Evolutionary conservation across 2,888 invertebrate genomes (phyloP), one percentile per base, ranked within the genome.

Genomic region (Ornithoptera priamus): DNA sequence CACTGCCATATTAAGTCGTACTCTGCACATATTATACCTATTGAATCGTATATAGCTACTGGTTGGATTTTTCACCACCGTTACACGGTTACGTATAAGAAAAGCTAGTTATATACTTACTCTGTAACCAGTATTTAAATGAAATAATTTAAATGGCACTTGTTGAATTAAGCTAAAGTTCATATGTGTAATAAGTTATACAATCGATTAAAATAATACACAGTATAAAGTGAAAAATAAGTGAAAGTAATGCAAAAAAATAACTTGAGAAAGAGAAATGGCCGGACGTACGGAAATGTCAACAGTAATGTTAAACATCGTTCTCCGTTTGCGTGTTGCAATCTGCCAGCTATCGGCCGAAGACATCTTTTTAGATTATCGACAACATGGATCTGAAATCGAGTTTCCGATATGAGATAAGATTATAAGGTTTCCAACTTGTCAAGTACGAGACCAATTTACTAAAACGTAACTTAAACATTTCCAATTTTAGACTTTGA

Each of bases 261-360:
- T 17, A 50, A 62, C 62, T 50, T 65, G 59, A 70, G 66, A 70
- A 70, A 63, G 69, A 70, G 69, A 70, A 70, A 70, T 66, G 65
- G 20, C 58, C 62, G 18, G 61, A 22, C 57, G 58, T 30, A 70
- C 69, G 69, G 69, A 70, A 70, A 70, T 70, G 69, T 70, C 69
- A 70, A 66, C 69, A 65, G 61, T 58, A 61, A 42, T 58, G 22
- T 70, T 66, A 62, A 66, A 62, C 62, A 69, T 67, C 62, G 62
- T 36, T 59, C 69, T 62, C 42, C 57, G 18, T 46, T 30, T 22
- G 69, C 46, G 62, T 70, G 57, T 62, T 65, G 65, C 61, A 57
- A 69, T 57, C 50, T 65, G 69, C 62, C 42, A 62, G 58, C 62
- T 66, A 66, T 70, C 66, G 20, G n/a, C 17, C 24, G n/a, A 50